Conservation (phyloP, 1,140 invertebrate species). For the Triops cancriformis region DNA sequence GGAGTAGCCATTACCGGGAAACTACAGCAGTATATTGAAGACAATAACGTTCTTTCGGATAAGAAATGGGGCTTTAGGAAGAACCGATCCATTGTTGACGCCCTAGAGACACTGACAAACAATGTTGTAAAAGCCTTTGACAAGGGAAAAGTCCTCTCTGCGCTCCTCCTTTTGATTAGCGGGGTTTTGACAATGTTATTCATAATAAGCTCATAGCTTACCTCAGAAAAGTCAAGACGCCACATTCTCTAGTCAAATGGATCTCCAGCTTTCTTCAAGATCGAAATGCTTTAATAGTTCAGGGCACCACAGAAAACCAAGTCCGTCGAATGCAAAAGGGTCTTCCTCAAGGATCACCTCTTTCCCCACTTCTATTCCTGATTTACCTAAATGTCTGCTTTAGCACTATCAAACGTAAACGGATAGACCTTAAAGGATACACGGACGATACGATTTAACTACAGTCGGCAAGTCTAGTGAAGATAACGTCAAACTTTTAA, state of each 20-base stretch:
- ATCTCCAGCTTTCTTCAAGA: not conserved
- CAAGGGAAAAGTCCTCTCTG: conserved; percentile 7
- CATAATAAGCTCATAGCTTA: conserved; percentile 15
- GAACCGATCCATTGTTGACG: not conserved
- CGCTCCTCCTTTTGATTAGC: too few species aligned
- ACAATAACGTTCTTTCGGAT: not conserved
- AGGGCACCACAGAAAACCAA: not conserved
- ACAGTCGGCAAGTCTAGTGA: not conserved
- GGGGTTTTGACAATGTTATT: too few species aligned
- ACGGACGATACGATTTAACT: conserved; percentile 11
- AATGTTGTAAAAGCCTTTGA: too few species aligned
- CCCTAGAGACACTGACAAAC: not conserved
- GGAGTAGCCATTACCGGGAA: not conserved
- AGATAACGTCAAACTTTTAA: not conserved
- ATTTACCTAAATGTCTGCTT: not conserved
- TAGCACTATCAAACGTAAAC: not conserved
- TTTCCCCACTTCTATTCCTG: conserved; percentile 11
- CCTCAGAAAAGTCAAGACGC: not conserved
- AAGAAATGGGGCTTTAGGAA: conserved; percentile 14
- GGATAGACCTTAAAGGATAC: not conserved
- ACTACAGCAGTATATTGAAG: not conserved
- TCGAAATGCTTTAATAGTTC: not conserved
- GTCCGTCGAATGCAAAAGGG: not conserved
- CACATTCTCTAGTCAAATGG: not conserved
- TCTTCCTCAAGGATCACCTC: conserved; percentile 14